A percentile compares a stretch with the other conserved stretches of the same genome.
Evolutionary conservation across 2,888 invertebrate genomes (phyloP).

Genomic region (Lasioglossum morio): DNA sequence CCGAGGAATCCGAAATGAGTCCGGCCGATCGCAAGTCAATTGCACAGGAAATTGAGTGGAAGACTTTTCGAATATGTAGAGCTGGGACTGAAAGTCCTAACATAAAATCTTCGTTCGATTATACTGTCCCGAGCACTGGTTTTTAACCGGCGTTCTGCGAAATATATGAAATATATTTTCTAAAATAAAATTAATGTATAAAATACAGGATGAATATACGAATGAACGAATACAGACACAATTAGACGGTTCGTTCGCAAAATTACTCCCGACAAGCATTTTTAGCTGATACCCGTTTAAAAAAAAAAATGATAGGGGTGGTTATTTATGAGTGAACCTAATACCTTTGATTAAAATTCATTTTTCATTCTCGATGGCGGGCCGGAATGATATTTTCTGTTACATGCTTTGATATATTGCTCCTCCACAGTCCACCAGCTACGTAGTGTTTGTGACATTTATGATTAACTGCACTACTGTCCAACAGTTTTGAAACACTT

Average conservation of each 20-base stretch:
- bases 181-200: no score
- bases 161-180: no score
- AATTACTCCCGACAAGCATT: not conserved
- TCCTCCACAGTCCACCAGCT: not conserved
- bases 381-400: not conserved
- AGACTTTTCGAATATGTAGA: not conserved
- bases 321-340: not conserved
- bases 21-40: not conserved
- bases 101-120: not conserved
- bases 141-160: no score
- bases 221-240: no score
- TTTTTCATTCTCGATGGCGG: not conserved
- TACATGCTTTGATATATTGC: not conserved
- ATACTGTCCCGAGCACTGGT: not conserved
- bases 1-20: not conserved
- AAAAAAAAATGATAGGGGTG: not conserved
- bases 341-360: not conserved
- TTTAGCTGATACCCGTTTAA: not conserved
- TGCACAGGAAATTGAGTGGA: not conserved
- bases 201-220: no score
- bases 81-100: not conserved
- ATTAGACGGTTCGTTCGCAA: not conserved
- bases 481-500: not conserved
- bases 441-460: not conserved
- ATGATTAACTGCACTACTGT: slow-evolving; percentile 7